Evolutionary conservation across 2,797 vertebrate genomes (phyloP).

Genomic region (Galaxias olidus): DNA sequence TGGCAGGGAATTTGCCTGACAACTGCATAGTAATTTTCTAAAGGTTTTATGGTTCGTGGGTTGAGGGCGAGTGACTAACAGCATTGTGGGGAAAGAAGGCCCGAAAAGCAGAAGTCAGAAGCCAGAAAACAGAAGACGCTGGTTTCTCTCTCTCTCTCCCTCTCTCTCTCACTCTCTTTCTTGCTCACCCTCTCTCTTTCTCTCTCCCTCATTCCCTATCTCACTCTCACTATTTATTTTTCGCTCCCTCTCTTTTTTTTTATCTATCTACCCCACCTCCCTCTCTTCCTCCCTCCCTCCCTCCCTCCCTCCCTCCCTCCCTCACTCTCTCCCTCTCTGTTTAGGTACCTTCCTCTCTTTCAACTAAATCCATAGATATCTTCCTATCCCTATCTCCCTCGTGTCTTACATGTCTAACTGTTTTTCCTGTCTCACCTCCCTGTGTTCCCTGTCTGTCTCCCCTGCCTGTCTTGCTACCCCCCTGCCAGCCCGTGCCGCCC

Average conservation of each 20-base stretch:
- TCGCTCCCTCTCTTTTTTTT: background rate
- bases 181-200: background rate
- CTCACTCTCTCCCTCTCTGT: background rate
- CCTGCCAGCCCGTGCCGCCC: slow-evolving; percentile 86
- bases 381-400: too few species aligned
- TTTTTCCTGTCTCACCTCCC: background rate
- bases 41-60: too few species aligned
- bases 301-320: background rate
- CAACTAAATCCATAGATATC: background rate
- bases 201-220: background rate
- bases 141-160: background rate
- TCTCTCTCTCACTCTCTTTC: background rate
- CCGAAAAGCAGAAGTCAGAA: too few species aligned
- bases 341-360: background rate
- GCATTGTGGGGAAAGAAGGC: too few species aligned
- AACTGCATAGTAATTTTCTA: too few species aligned
- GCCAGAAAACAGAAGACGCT: background rate
- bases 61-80: too few species aligned
- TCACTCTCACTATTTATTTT: background rate
- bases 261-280: background rate
- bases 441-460: background rate
- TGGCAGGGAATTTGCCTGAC: too few species aligned
- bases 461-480: slow-evolving; percentile 1
- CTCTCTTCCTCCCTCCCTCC: background rate
- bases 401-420: background rate